Conservation (phyloP, 2,888 invertebrate species). For the Nomada goodeniana region DNA sequence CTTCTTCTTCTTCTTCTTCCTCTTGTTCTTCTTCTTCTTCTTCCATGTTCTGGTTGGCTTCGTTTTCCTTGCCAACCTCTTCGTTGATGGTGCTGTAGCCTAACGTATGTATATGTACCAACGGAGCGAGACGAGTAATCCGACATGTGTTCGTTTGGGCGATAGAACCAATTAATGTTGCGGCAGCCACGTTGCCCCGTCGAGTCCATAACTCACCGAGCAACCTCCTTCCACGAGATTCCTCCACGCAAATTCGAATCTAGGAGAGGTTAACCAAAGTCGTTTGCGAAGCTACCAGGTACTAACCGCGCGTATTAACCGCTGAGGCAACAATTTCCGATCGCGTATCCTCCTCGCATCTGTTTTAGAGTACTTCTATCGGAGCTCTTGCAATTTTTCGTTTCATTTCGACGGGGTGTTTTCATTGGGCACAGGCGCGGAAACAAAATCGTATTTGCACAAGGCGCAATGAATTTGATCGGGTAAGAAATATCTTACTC, state of each 20-base stretch:
- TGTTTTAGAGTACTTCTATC: too few relatives aligned
- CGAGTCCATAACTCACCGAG: slow-evolving; percentile 73
- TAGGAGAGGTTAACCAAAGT: slow-evolving; percentile 39
- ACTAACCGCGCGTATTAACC: slow-evolving; percentile 18
- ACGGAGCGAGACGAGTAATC: slow-evolving; percentile 73
- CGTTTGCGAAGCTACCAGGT: slow-evolving; percentile 7
- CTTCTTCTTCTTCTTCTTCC: slow-evolving; percentile 62
- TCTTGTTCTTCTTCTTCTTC: slow-evolving; percentile 33
- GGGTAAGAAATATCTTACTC: too few relatives aligned
- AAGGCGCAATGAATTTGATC: too few relatives aligned
- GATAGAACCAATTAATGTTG: slow-evolving; percentile 81
- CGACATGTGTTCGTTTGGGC: slow-evolving; percentile 80
- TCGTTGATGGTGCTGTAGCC: slow-evolving; percentile 58
- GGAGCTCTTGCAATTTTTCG: too few relatives aligned
- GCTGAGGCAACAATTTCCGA: background rate
- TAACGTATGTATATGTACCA: slow-evolving; percentile 70
- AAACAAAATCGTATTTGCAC: too few relatives aligned
- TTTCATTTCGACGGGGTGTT: too few relatives aligned
- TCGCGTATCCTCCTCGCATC: too few relatives aligned
- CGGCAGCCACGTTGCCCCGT: slow-evolving; percentile 71
- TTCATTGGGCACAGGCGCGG: too few relatives aligned
- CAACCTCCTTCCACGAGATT: slow-evolving; percentile 58
- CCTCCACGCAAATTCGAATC: slow-evolving; percentile 51
- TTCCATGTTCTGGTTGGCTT: slow-evolving; percentile 5
- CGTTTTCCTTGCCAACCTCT: slow-evolving; percentile 32